Evolutionary conservation across 2,888 invertebrate species (phyloP), one percentile per base, ranked within the genome.

Genomic region (Timandra comae): DNA sequence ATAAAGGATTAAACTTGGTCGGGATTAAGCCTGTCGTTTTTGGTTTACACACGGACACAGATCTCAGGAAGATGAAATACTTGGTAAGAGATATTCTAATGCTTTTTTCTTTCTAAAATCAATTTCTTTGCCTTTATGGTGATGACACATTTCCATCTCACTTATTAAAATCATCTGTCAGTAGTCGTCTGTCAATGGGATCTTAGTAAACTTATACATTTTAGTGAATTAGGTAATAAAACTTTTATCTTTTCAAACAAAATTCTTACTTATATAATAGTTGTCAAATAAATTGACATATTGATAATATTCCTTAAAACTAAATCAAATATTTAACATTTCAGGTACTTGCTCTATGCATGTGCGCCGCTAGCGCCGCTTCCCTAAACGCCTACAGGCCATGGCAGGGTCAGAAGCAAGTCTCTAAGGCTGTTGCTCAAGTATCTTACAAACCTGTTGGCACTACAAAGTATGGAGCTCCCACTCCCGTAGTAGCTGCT

Each of bases 331-430:
- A n/a, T n/a, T n/a, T n/a, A n/a, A n/a, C n/a, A n/a, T n/a, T n/a
- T n/a, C 35, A 68, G 67, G 52, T 65, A 9, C 47, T 71, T 39
- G 60, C 62, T 16, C 34, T 67, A 23, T 69, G 57, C 51, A 61
- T 69, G 38, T 59, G 56, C 46, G 63, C 61, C 29, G 63, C 56
- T 7, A 63, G 51, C 43, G 67, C 63, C 2, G 66, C 65, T 1
- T 29, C 44, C 3, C 30, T 36, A 28, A 27, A 36, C 10, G 27
- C 33, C 12, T 35, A 11, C 34, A 25, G 32, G 34, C 35, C 52
- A 4, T 33, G 32, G 43, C 41, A 34, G 32, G n/a, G 32, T 1
- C 3, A 12, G 16, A 16, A 22, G 9, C 27, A 25, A n/a, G 26
- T 8, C 8, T 16, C 27, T 4, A 24, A 31, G 21, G 27, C 39